phyloP scores from a whole-genome alignment of 2,888 invertebrate species.

The Neoaliturus tenellus region DNA sequence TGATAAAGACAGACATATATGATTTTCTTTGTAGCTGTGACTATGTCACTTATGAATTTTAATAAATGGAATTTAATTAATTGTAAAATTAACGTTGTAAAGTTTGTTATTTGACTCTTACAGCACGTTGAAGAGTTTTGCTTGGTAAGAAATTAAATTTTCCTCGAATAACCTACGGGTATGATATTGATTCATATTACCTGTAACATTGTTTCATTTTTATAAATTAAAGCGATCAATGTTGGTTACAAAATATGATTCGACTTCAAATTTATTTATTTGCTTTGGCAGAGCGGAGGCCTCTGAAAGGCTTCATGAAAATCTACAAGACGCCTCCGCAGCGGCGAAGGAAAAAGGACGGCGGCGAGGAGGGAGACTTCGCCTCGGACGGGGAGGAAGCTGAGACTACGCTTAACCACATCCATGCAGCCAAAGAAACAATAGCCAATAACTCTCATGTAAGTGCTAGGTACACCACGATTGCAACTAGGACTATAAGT shows the following conservation, averaged over 20 bases:
- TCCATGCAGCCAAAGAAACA: slow-evolving; percentile 52
- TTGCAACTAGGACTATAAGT: too few species aligned
- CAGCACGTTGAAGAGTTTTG: too few species aligned
- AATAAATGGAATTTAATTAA: too few species aligned
- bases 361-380: slow-evolving; percentile 70
- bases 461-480: background rate
- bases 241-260: background rate
- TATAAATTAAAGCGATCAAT: background rate
- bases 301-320: slow-evolving; percentile 75
- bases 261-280: background rate
- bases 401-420: slow-evolving; percentile 51
- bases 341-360: slow-evolving; percentile 73
- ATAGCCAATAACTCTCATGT: slow-evolving; percentile 47
- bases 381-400: slow-evolving; percentile 52
- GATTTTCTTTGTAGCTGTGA: too few species aligned
- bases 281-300: slow-evolving; percentile 72
- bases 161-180: too few species aligned
- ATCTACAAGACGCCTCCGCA: slow-evolving; percentile 75
- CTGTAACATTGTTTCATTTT: background rate
- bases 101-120: too few species aligned
- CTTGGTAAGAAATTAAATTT: too few species aligned
- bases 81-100: background rate
- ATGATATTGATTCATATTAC: too few species aligned
- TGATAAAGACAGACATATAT: too few species aligned
- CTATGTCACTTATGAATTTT: too few species aligned